Base-by-base conservation (phyloP, 2,888 invertebrate genomes). In the Cryptophagus acutangulus region DNA sequence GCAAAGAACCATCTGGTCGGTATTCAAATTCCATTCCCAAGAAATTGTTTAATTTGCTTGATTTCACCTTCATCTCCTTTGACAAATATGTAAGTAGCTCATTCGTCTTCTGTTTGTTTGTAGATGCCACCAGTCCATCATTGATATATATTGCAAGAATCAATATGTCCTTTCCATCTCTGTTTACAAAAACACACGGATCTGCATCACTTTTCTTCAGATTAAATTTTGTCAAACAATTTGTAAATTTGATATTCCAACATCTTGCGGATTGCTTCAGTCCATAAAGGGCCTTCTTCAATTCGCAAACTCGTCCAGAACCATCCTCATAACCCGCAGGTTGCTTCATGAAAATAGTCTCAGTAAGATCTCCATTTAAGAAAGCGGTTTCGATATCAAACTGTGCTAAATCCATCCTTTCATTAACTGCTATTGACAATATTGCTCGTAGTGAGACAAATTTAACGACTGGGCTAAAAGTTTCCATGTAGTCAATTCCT, bases 251-350 rank as follows among this genome's bases (percentile, higher is more conserved):
- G 17, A 49, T 40, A 42, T 65, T 59, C 63, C 66, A 67, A 24
- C 55, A 57, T 31, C 65, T 39, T 8, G 62, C 55, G 6, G 62
- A 52, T 45, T 67, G 65, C 37, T 63, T 65, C 1, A 67, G 48
- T 5, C 66, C 66, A 49, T 67, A 66, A 13, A 67, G 29, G 36
- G 59, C 57, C 38, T 49, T 53, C 9, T 51, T 51, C n/a, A 67
- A 44, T 24, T 51, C 48, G 41, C 64, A 66, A 2, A 63, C 60
- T 17, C 38, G 28, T 4, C 36, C 24, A 2, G 35, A 2, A 52
- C 54, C 58, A 43, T 61, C 57, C 9, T 51, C 38, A n/a, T n/a
- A n/a, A n/a, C n/a, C n/a, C n/a, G n/a, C n/a, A n/a, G n/a, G n/a
- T n/a, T n/a, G n/a, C n/a, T n/a, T n/a, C n/a, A n/a, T n/a, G n/a